A percentile compares a stretch with the other conserved stretches of the same genome.
phyloP scores from a whole-genome alignment of 1,140 invertebrate genomes.

The Vollenhovia emeryi region DNA sequence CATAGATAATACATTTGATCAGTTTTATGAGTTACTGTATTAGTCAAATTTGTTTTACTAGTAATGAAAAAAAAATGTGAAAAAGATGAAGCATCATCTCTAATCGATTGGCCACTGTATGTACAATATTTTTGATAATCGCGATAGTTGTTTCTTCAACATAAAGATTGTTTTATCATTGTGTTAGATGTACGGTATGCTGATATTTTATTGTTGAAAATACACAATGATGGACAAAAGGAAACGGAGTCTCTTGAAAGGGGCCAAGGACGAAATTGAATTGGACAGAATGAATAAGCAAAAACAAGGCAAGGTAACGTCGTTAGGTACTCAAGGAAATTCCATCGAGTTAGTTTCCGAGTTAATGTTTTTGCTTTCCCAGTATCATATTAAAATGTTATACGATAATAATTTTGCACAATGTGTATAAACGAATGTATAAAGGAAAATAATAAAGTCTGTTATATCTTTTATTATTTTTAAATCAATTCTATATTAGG shows the following conservation, averaged over 20 bases:
- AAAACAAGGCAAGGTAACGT: conserved; percentile 80
- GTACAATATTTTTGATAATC: neutral
- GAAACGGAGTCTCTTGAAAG: conserved; percentile 75
- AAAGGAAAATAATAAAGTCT: neutral
- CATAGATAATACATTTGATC: neutral
- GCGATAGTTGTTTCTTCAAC: neutral
- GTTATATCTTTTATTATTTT: neutral
- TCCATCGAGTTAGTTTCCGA: conserved; percentile 25
- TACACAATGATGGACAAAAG: conserved; percentile 73
- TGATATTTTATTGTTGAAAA: neutral
- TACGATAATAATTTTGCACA: neutral
- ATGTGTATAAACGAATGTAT: no score
- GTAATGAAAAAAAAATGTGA: neutral
- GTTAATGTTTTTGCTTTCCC: neutral
- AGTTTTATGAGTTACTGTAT: neutral
- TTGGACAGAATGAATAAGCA: conserved; percentile 78
- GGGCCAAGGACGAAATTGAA: conserved; percentile 81
- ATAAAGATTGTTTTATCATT: conserved; percentile 1
- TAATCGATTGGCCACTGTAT: neutral
- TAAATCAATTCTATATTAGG: neutral
- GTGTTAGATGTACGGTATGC: neutral
- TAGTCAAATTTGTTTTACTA: neutral
- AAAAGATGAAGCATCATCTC: neutral
- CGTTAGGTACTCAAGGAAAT: neutral
- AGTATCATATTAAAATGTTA: neutral